Base-by-base conservation (phyloP, 2,888 invertebrate species). In the Phengaris arion region DNA sequence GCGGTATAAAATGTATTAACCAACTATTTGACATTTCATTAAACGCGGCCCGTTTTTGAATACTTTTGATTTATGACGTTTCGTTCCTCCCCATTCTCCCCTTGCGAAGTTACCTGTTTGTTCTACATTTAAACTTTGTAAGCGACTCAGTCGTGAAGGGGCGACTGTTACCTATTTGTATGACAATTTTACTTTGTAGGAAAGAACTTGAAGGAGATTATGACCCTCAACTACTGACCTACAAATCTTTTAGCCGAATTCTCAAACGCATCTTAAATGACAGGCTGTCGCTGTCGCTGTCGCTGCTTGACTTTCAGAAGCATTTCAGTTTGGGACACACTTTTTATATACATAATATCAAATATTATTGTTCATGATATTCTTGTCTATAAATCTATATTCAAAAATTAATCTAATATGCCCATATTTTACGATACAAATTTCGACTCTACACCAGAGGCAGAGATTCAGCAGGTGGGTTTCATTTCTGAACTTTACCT, bases 11-110 rank as follows among this genome's bases (percentile, higher is more conserved):
- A 70, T 70, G 70, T 70, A 54, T 54, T 72, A 72, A 72, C 52
- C 72, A 54, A 54, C 72, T 54, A 70, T 70, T 51, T 52, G 54
- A 72, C 72, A 7, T 72, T 72, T 54, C 72, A 72, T 72, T 72
- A 54, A 52, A 10, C 54, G 35, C 64, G 35, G 35, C 35, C 35
- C 35, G 64, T 35, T 64, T 6, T 6, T 64, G 12, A 45, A 64
- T 35, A 64, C 35, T 64, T 64, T 64, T 64, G 64, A 13, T 64
- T 64, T 64, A 13, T 64, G 45, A 2, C 2, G 64, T 64, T 64
- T 12, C 64, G 2, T 64, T 45, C 10, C 6, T 35, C 64, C 35
- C 35, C 35, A 2, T 64, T 35, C 35, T 64, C 5, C 12, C 22
- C 59, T 64, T 3, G 48, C 48, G 7, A 6, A 12, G 52, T 64